Evolutionary conservation across 1,140 invertebrate genomes (phyloP), one percentile per base, ranked within the genome.

Genomic region (Sycobia sp.): DNA sequence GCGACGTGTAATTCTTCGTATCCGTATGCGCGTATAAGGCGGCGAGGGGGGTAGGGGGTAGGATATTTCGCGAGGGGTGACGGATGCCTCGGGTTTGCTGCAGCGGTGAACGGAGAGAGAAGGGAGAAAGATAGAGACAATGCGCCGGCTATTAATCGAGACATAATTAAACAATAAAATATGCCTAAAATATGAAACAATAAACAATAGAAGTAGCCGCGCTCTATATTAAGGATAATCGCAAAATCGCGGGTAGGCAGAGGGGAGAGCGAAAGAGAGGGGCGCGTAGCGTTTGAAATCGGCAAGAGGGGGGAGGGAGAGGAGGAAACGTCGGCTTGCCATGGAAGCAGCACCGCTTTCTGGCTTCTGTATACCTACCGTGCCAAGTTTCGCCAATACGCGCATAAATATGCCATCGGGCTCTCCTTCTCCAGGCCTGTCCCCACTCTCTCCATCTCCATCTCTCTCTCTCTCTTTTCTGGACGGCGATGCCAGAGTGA

Each of bases 101-200:
- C n/a, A n/a, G n/a, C n/a, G n/a, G n/a, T n/a, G n/a, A n/a, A n/a
- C n/a, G n/a, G n/a, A n/a, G n/a, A n/a, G n/a, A n/a, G n/a, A n/a
- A n/a, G n/a, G n/a, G n/a, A n/a, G n/a, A n/a, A n/a, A n/a, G n/a
- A n/a, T n/a, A n/a, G n/a, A n/a, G n/a, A n/a, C n/a, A n/a, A n/a
- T n/a, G n/a, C n/a, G 55, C 62, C 62, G 55, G 55, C 55, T 54
- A 58, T 65, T 58, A 58, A 65, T 65, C 55, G 22, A 3, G 1
- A 22, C 20, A 44, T 64, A 65, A 61, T 62, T 66, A 66, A 62
- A 65, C 63, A 65, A 65, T 65, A 65, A 65, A 67, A 58, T n/a
- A n/a, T 36, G 46, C 55, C 55, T 25, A n/a, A 65, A 65, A 67
- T 63, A 67, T 63, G 56, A 60, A 58, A 62, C 55, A 61, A 67